Conservation (phyloP, 2,113 vertebrate species). For the Nettapus auritus region DNA sequence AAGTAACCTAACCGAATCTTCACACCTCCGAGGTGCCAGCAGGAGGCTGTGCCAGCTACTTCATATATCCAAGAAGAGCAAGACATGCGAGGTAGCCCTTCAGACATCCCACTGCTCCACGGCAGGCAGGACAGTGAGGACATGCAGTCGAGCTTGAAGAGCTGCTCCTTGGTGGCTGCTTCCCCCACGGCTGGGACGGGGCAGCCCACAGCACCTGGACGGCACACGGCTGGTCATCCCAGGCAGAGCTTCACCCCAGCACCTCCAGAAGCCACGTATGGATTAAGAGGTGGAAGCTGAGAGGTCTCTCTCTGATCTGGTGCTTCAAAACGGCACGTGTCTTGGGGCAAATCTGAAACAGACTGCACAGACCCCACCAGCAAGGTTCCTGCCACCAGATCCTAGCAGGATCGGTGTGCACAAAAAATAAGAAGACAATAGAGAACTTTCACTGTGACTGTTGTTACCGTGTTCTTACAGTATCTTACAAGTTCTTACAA, state of each 20-base stretch:
- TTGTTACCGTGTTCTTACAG: not conserved
- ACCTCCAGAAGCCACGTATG: not conserved
- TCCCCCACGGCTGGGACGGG: not conserved
- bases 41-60: not conserved
- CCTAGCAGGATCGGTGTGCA: not conserved
- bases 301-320: not conserved
- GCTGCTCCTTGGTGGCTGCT: not conserved
- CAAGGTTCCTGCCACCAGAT: not conserved
- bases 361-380: not conserved
- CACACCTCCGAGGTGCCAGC: not conserved
- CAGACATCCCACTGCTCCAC: not conserved
- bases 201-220: not conserved
- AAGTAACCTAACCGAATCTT: not conserved
- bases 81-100: not conserved
- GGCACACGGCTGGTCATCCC: not conserved
- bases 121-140: not conserved
- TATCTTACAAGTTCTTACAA: not conserved
- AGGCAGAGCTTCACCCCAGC: not conserved
- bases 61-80: not conserved
- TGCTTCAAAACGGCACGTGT: accelerated
- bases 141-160: not conserved
- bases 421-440: not conserved
- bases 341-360: not conserved
- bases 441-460: not conserved
- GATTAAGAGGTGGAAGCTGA: not conserved